A percentile compares a stretch with the other conserved stretches of the same genome.
Conservation (phyloP, 1,140 invertebrate species). For the Drosophila saltans region DNA sequence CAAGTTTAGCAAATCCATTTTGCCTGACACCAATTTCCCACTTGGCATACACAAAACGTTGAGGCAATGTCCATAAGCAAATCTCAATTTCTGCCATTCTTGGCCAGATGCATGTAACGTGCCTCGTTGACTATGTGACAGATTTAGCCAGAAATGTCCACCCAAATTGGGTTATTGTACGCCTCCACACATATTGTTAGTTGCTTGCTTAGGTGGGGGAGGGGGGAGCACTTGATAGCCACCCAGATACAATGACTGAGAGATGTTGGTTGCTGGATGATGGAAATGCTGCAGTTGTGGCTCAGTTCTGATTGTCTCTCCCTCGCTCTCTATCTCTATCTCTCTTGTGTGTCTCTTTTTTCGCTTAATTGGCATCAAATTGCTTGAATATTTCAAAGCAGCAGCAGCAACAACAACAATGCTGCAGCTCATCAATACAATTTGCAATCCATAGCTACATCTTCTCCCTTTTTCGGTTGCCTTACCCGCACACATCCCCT, state of each 20-base stretch:
- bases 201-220: background rate
- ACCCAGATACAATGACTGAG: background rate
- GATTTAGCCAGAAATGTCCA: slow-evolving; percentile 29
- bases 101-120: slow-evolving; percentile 12
- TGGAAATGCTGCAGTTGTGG: slow-evolving; percentile 17
- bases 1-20: slow-evolving; percentile 31
- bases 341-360: slow-evolving; percentile 6
- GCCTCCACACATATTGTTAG: background rate
- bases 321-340: background rate
- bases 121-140: slow-evolving; percentile 23
- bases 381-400: slow-evolving; percentile 72
- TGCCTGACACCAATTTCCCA: slow-evolving; percentile 15
- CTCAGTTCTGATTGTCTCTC: background rate
- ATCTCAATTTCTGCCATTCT: background rate
- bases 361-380: slow-evolving; percentile 79
- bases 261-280: background rate
- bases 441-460: slow-evolving; percentile 49
- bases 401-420: slow-evolving; percentile 22
- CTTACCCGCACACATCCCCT: slow-evolving; percentile 5
- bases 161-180: slow-evolving; percentile 7
- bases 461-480: slow-evolving; percentile 9
- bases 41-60: background rate
- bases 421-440: slow-evolving; percentile 71
- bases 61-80: background rate
- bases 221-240: background rate